phyloP scores from a whole-genome alignment of 2,888 invertebrate genomes.

The Gymnoscelis rufifasciata region DNA sequence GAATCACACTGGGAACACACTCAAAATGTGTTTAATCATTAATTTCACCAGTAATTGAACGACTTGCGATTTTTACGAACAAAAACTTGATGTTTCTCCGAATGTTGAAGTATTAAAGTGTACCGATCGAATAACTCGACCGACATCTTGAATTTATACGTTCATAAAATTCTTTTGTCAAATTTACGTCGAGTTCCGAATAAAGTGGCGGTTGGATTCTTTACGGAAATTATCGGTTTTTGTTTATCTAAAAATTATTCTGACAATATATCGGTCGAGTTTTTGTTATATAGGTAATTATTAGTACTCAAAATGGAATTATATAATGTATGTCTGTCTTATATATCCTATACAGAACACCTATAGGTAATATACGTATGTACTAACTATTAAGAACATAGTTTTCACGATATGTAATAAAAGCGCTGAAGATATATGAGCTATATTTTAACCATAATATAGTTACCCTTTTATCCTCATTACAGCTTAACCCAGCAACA shows the following conservation, averaged over 20 bases:
- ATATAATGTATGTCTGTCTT: too few relatives aligned
- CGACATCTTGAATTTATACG: slow-evolving; percentile 69
- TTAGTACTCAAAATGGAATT: too few relatives aligned
- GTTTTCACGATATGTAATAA: too few relatives aligned
- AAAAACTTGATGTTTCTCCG: slow-evolving; percentile 69
- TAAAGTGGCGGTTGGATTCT: slow-evolving; percentile 61
- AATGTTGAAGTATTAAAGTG: slow-evolving; percentile 53
- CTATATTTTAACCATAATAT: too few relatives aligned
- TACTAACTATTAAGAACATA: too few relatives aligned
- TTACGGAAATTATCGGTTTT: slow-evolving; percentile 62
- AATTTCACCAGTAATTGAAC: slow-evolving; percentile 75
- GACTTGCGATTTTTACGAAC: slow-evolving; percentile 52
- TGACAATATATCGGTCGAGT: slow-evolving; percentile 19
- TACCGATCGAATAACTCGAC: slow-evolving; percentile 54
- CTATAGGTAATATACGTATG: too few relatives aligned
- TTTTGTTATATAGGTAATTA: too few relatives aligned
- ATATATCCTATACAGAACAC: too few relatives aligned
- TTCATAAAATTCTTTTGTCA: slow-evolving; percentile 77
- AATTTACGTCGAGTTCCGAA: slow-evolving; percentile 70
- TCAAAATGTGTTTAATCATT: slow-evolving; percentile 74
- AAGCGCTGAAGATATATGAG: too few relatives aligned
- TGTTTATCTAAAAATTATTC: slow-evolving; percentile 64
- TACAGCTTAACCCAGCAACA: neutral
- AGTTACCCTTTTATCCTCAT: too few relatives aligned
- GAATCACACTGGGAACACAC: slow-evolving; percentile 35